Conservation (phyloP, 2,888 invertebrate species). For the Scrobipalpa costella region DNA sequence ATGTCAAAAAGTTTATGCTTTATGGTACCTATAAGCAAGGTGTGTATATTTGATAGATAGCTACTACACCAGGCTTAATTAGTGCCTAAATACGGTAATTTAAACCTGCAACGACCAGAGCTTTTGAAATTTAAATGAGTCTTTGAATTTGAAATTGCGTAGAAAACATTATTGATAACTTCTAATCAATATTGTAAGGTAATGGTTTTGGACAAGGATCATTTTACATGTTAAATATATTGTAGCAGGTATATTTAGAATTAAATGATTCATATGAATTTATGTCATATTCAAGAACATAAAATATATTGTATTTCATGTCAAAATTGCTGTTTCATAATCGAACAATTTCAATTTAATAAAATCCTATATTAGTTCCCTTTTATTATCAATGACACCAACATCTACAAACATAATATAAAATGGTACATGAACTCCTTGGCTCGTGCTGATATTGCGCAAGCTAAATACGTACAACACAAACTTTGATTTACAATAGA, state of each 20-base stretch:
- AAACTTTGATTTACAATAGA: constrained; percentile 35
- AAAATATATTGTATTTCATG: too few relatives aligned
- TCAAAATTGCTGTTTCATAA: too few relatives aligned
- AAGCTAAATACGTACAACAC: constrained; percentile 50
- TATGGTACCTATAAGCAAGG: too few relatives aligned
- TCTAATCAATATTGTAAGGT: constrained; percentile 15
- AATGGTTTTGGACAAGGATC: not conserved
- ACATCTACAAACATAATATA: constrained; percentile 27
- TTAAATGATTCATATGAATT: too few relatives aligned
- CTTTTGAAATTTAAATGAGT: constrained; percentile 24
- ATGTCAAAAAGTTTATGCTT: too few relatives aligned
- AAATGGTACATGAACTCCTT: constrained; percentile 48
- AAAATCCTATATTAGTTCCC: not conserved
- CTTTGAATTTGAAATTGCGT: constrained; percentile 13
- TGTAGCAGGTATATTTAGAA: too few relatives aligned
- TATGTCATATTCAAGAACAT: too few relatives aligned
- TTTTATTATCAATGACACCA: not conserved
- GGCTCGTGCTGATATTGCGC: constrained; percentile 63
- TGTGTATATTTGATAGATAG: not conserved
- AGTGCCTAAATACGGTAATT: too few relatives aligned
- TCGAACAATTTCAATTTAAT: too few relatives aligned
- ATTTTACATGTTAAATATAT: not conserved
- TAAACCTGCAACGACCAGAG: constrained; percentile 19
- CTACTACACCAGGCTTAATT: constrained; percentile 11
- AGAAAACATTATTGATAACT: constrained; percentile 18